Evolutionary conservation across 2,797 vertebrate genomes (phyloP), one percentile per base, ranked within the genome.

Genomic region (Rhinichthys osculus): DNA sequence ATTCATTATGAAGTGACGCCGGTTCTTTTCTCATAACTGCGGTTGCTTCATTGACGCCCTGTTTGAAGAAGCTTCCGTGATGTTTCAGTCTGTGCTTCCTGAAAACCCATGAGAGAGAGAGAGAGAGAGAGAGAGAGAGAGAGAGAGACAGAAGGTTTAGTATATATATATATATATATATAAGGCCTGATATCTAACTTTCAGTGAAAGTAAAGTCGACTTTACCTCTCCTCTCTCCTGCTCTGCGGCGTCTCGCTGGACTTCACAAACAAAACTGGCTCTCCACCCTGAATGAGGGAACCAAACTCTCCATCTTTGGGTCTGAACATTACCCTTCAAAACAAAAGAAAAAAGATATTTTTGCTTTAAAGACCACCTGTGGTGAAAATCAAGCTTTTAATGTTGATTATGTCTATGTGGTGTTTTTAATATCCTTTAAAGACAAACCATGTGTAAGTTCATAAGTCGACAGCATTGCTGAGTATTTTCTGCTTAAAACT

Each of bases 31-130:
- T 85, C 73, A 52, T 33, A 62, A 73, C 81, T 62, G 30, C 14
- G 16, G 69, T 7, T 2, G 81, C 38, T 66, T 89, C 72, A 7
- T 86, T 89, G 78, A 50, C 19, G 5, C 74, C 72, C 70, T 82
- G 71, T 42, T 89, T 90, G 42, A 91, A 92, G 87, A 88, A 88
- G 81, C 91, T 93, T 35, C 91, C 91, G 13, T 91, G 82, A 82
- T 87, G 88, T 67, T 91, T 91, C 52, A 88, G 87, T 82, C 81
- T 76, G 86, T 92, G 91, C 6, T 86, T 71, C 76, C 92, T 93
- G 82, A 17, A 85, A 33, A 83, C 71, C 7, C 82, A 59, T 5
- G n/a, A n/a, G n/a, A n/a, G n/a, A n/a, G n/a, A n/a, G n/a, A n/a
- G 47, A 82, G 19, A 54, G n/a, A 57, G n/a, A 54, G 52, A 52